These are phyloP conservation scores for Tauraco hartlaubi DNA, from an alignment of 2,797 vertebrate species.

Conservation along the genomic window DNA sequence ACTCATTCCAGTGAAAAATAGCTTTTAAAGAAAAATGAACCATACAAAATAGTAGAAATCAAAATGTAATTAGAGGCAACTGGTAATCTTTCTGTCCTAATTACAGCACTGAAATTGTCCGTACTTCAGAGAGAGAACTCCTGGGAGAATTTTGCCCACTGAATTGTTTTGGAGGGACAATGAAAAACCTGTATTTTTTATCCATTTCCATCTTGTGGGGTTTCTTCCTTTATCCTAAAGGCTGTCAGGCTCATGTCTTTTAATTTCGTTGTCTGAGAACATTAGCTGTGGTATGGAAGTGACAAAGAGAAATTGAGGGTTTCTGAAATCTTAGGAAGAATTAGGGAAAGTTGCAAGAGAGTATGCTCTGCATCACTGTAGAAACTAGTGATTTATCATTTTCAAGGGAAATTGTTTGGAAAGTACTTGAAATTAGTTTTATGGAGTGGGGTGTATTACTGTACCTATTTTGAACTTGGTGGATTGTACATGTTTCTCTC, in stretches of 20 bases:
- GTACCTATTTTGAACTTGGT: neutral
- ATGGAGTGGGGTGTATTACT: neutral
- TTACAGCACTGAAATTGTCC: neutral
- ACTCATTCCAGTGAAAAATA: constrained; percentile 3
- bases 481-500: neutral
- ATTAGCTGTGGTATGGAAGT: neutral
- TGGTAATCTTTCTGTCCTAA: neutral
- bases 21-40: constrained; percentile 32
- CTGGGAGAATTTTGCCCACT: neutral
- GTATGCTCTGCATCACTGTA: neutral
- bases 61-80: constrained; percentile 18
- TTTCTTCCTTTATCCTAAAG: neutral
- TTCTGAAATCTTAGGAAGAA: neutral
- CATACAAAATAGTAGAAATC: constrained; percentile 30
- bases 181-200: neutral
- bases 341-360: neutral
- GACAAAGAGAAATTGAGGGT: neutral
- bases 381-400: neutral
- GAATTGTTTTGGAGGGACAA: neutral
- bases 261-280: neutral
- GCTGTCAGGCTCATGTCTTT: neutral
- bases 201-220: neutral
- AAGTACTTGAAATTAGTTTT: neutral
- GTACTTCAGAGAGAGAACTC: neutral
- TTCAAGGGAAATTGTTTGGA: neutral